Percentiles rank a stretch among this genome's conserved stretches.
phyloP scores from a whole-genome alignment of 2,888 invertebrate genomes.

The Mactromeris polynyma region DNA sequence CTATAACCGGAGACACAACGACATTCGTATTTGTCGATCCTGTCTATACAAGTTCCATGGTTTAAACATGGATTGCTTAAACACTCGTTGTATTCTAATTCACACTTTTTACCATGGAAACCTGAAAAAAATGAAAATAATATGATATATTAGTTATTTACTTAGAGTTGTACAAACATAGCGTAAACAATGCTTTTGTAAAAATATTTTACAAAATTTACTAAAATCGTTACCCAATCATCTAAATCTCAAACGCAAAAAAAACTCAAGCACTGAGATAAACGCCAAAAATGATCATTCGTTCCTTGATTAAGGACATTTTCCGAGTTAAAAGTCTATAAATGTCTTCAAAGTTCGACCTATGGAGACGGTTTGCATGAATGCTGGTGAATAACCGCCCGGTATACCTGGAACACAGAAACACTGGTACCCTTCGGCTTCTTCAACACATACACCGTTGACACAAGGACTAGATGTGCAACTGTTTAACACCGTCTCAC shows the following conservation, averaged over 20 bases:
- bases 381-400: too few species aligned
- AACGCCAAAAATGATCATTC: too few species aligned
- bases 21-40: constrained; percentile 82
- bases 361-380: neutral
- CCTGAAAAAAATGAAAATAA: constrained; percentile 40
- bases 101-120: constrained; percentile 79
- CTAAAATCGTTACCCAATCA: too few species aligned
- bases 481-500: constrained; percentile 84
- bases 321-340: too few species aligned
- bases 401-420: constrained; percentile 84
- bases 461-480: constrained; percentile 84
- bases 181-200: too few species aligned
- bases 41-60: constrained; percentile 84
- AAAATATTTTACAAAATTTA: too few species aligned
- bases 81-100: constrained; percentile 86
- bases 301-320: too few species aligned
- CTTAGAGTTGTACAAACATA: too few species aligned
- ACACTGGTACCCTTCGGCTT: constrained; percentile 81
- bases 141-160: too few species aligned
- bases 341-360: too few species aligned
- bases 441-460: constrained; percentile 84
- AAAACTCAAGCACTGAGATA: too few species aligned
- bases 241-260: too few species aligned
- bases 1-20: constrained; percentile 37
- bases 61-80: constrained; percentile 83